phyloP scores from a whole-genome alignment of 2,888 invertebrate species.

The Sylvicola fuscatus region DNA sequence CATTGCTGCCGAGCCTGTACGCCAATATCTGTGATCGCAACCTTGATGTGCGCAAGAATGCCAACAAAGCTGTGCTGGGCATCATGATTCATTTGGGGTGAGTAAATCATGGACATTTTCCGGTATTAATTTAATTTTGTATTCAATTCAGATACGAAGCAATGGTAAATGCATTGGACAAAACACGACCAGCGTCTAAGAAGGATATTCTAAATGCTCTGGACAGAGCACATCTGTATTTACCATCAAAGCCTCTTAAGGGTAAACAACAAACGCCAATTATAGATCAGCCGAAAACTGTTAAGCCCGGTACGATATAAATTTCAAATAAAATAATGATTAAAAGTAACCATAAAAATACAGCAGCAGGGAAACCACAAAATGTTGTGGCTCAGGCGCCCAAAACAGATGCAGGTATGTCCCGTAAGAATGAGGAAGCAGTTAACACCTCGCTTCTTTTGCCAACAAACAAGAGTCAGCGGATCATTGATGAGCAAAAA shows the following conservation, averaged over 20 bases:
- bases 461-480: conserved; percentile 72
- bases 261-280: conserved; percentile 33
- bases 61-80: conserved; percentile 74
- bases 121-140: too few relatives aligned
- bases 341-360: too few relatives aligned
- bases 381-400: conserved; percentile 9
- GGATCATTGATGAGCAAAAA: conserved; percentile 85
- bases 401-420: conserved; percentile 17
- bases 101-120: too few relatives aligned
- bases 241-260: conserved; percentile 62
- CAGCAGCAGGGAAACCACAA: conserved; percentile 7
- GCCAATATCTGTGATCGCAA: conserved; percentile 77
- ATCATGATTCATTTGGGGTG: conserved; percentile 86
- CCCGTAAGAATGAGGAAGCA: conserved; percentile 66
- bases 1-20: conserved; percentile 58
- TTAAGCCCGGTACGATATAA: conserved; percentile 31
- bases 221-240: conserved; percentile 66
- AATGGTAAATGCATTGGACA: conserved; percentile 23
- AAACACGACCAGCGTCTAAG: conserved; percentile 48
- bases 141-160: conserved; percentile 12
- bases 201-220: conserved; percentile 54
- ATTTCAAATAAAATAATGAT: not conserved
- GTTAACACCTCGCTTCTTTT: conserved; percentile 61
- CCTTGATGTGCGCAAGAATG: conserved; percentile 76
- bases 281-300: conserved; percentile 29